A percentile compares a stretch with the other conserved stretches of the same genome.
phyloP scores from a whole-genome alignment of 1,140 invertebrate species.

The Pseudoatta argentina region DNA sequence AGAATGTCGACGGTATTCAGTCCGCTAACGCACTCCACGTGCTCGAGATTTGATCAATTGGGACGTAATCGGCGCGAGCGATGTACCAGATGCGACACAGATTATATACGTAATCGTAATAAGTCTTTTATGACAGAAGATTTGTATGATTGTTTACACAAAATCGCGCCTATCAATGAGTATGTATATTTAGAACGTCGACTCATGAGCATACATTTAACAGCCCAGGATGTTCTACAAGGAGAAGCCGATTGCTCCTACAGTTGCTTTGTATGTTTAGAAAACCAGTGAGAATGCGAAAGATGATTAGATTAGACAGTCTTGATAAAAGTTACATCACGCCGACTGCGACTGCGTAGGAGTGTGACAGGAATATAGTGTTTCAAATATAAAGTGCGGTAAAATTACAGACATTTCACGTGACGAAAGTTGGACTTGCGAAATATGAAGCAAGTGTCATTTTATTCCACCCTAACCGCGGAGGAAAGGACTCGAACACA shows the following conservation, averaged over 20 bases:
- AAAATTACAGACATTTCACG: conserved; percentile 35
- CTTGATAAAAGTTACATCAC: conserved; percentile 24
- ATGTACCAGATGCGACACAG: conserved; percentile 39
- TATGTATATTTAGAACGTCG: conserved; percentile 9
- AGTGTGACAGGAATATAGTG: conserved; percentile 32
- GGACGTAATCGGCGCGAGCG: conserved; percentile 37
- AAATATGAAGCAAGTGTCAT: conserved; percentile 77
- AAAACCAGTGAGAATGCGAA: background rate
- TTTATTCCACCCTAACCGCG: conserved; percentile 79
- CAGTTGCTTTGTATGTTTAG: background rate
- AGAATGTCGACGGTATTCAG: conserved; percentile 54
- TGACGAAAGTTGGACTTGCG: conserved; percentile 44
- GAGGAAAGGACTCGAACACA: conserved; percentile 82
- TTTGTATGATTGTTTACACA: conserved; percentile 22
- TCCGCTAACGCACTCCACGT: conserved; percentile 41
- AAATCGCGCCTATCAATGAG: background rate
- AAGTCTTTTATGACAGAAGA: conserved; percentile 37
- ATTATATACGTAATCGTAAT: conserved; percentile 41
- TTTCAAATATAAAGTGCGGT: conserved; percentile 43
- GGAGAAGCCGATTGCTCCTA: background rate
- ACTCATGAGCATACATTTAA: background rate
- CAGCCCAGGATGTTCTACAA: background rate
- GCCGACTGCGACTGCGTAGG: background rate
- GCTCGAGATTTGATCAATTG: conserved; percentile 37
- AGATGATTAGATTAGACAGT: conserved; percentile 28